phyloP scores from a whole-genome alignment of 1,140 invertebrate genomes.

The Drosophila grimshawi region DNA sequence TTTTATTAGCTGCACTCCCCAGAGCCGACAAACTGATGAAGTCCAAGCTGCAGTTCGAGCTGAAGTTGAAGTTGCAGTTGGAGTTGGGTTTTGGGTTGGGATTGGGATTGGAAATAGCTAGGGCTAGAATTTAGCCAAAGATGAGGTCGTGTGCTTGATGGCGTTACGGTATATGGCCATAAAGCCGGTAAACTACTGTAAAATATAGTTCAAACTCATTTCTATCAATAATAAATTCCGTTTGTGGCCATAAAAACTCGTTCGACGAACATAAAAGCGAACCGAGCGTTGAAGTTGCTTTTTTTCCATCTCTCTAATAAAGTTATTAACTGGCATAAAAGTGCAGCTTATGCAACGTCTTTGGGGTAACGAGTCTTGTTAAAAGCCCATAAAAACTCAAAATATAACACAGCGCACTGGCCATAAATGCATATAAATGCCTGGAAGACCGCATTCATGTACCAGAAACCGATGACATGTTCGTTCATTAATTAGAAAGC shows the following conservation, averaged over 20 bases:
- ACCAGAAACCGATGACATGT: constrained; percentile 61
- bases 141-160: constrained; percentile 25
- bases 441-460: constrained; percentile 33
- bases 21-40: not conserved
- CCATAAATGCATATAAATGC: constrained; percentile 78
- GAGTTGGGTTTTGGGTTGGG: not conserved
- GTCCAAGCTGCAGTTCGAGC: constrained; percentile 4
- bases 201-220: constrained; percentile 78
- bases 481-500: constrained; percentile 80
- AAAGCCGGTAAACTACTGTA: constrained; percentile 76
- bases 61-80: constrained; percentile 4
- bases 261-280: constrained; percentile 52
- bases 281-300: constrained; percentile 16
- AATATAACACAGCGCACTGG: constrained; percentile 61
- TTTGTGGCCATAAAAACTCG: constrained; percentile 56
- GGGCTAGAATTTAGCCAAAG: constrained; percentile 54
- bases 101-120: constrained; percentile 14
- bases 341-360: constrained; percentile 52
- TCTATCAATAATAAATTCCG: constrained; percentile 69
- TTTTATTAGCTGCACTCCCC: constrained; percentile 73
- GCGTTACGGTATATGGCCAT: constrained; percentile 72
- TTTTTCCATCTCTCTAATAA: constrained; percentile 57
- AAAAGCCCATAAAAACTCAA: constrained; percentile 76
- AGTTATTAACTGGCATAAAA: constrained; percentile 78
- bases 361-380: constrained; percentile 52